Percentiles rank a stretch among this genome's conserved stretches.
phyloP scores from a whole-genome alignment of 2,888 invertebrate genomes.

The Shargacucullia verbasci region DNA sequence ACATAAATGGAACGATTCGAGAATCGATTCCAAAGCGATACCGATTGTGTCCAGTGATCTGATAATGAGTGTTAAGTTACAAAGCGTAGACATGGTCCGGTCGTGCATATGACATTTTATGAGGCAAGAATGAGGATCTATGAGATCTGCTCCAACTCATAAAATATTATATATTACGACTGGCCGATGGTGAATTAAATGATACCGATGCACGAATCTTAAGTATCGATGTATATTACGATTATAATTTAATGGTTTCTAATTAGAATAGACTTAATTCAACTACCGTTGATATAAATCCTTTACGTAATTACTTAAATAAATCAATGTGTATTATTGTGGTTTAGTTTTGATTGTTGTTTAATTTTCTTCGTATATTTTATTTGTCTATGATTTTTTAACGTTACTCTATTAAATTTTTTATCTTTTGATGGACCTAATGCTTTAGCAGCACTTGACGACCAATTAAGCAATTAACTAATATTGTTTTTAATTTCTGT shows the following conservation, averaged over 20 bases:
- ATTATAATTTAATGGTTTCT: conserved; percentile 51
- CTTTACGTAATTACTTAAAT: conserved; percentile 30
- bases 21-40: conserved; percentile 42
- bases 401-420: no score
- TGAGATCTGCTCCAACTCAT: conserved; percentile 39
- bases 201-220: conserved; percentile 33
- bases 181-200: conserved; percentile 45
- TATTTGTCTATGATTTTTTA: no score
- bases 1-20: conserved; percentile 23
- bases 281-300: conserved; percentile 34
- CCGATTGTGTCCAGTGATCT: conserved; percentile 43
- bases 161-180: conserved; percentile 42
- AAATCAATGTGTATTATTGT: conserved; percentile 10
- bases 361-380: conserved; percentile 11
- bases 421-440: no score
- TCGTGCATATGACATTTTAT: conserved; percentile 42
- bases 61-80: conserved; percentile 48
- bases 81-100: conserved; percentile 25
- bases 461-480: no score
- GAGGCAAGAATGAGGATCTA: conserved; percentile 41
- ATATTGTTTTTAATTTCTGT: no score
- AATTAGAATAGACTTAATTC: conserved; percentile 40
- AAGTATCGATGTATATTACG: conserved; percentile 28
- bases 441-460: no score
- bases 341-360: not conserved